Percentiles rank a stretch among this genome's conserved stretches.
These are phyloP conservation scores for Seriola rivoliana DNA, from an alignment of 2,113 vertebrate genomes.

Conservation along the genomic window DNA sequence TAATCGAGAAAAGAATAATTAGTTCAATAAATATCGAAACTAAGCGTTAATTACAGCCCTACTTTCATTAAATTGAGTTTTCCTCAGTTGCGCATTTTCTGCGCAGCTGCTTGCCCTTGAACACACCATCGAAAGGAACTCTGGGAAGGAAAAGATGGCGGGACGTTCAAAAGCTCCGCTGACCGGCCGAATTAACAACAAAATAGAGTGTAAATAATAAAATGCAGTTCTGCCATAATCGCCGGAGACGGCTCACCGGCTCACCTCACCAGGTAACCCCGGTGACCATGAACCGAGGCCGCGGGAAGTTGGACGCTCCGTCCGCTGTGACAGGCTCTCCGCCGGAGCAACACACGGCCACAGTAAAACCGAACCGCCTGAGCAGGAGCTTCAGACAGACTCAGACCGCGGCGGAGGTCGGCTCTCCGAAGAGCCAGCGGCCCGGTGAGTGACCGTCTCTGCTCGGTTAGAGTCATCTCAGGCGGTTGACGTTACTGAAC, in stretches of 20 bases:
- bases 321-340: not conserved
- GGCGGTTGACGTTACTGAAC: too few species aligned
- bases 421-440: not conserved
- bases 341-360: not conserved
- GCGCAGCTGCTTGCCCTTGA: slow-evolving; percentile 12
- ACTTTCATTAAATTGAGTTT: too few species aligned
- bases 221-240: accelerated
- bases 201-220: not conserved
- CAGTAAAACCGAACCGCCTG: slow-evolving; percentile 68
- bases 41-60: too few species aligned
- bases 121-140: slow-evolving; percentile 42
- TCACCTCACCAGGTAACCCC: not conserved
- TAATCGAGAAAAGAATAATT: too few species aligned
- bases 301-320: not conserved
- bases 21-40: too few species aligned
- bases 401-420: not conserved
- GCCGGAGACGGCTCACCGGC: not conserved
- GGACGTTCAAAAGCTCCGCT: slow-evolving; percentile 26
- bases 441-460: slow-evolving; percentile 4
- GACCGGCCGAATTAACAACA: accelerated
- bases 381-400: slow-evolving; percentile 67
- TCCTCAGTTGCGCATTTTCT: not conserved
- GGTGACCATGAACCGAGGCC: slow-evolving; percentile 2
- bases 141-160: slow-evolving; percentile 71
- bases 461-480: too few species aligned